Base-by-base conservation (phyloP, 2,888 invertebrate genomes). In the Aelia acuminata region DNA sequence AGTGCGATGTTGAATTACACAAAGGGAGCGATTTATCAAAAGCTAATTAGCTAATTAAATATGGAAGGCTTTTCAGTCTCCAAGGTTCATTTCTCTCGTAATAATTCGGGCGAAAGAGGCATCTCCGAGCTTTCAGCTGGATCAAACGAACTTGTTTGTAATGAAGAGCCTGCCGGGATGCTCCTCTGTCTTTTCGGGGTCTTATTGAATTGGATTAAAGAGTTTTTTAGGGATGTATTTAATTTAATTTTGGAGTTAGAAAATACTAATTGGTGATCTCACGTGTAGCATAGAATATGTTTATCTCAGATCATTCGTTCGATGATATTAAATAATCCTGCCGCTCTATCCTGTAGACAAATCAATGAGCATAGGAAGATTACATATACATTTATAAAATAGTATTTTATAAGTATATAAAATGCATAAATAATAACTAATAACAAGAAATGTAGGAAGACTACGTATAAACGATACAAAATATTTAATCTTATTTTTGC, bases 11-110 rank as follows among this genome's bases (percentile, higher is more conserved):
- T 18, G 35, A 70, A 70, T 70, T 35, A 35, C 35, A 20, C 63
- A 70, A 70, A 70, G 63, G 63, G 31, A 70, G 31, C 63, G 18
- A 70, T 70, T 20, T 70, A 70, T 35, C 35, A 70, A 35, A 35
- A 70, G 31, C 18, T 70, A 70, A 70, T 70, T 70, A 35, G 63
- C 35, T 70, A 35, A 70, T 70, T 70, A 70, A 70, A 70, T 70
- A 70, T 70, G 63, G 63, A 70, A 35, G 18, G 63, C 63, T 35
- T 35, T 70, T 35, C 8, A 18, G 31, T 70, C 35, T 35, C 18
- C 7, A 70, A 70, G 63, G 63, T 70, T 70, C 20, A 70, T 70
- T 70, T 70, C 63, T 70, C 63, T n/a, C 22, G 63, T 18, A 70
- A 70, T 31, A 35, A 35, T 70, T 70, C 63, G 35, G 63, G 7